Conservation (phyloP, 2,797 vertebrate species). For the Halcyon leucocephala region DNA sequence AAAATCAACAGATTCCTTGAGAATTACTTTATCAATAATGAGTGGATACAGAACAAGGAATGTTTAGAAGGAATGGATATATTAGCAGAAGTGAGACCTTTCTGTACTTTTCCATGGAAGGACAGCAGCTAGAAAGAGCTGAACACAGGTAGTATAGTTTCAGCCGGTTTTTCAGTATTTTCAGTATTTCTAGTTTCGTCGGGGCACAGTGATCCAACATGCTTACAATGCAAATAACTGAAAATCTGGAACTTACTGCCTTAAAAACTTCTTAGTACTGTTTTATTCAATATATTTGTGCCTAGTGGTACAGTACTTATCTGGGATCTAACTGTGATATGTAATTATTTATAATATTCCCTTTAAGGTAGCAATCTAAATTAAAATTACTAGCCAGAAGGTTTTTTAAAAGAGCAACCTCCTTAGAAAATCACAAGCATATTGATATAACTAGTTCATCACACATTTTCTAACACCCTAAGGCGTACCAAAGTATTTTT, state of each 20-base stretch:
- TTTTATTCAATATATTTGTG: constrained; percentile 36
- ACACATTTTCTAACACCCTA: constrained; percentile 3
- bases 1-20: neutral
- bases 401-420: constrained; percentile 35
- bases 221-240: neutral
- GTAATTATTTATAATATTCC: constrained; percentile 69
- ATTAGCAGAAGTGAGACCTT: neutral
- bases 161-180: neutral
- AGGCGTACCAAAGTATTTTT: neutral
- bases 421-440: constrained; percentile 39
- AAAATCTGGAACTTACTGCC: neutral
- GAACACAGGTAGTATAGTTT: neutral
- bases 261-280: constrained; percentile 9
- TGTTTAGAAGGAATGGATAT: neutral
- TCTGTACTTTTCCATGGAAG: neutral
- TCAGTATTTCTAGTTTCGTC: too few relatives aligned
- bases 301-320: constrained; percentile 37
- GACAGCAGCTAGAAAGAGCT: neutral
- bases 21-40: neutral
- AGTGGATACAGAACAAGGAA: neutral
- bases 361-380: constrained; percentile 64
- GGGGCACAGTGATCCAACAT: neutral
- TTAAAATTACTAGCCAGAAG: constrained; percentile 62
- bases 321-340: constrained; percentile 49
- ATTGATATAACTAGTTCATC: constrained; percentile 49